These are phyloP conservation scores for Astur gentilis DNA, from an alignment of 2,113 vertebrate genomes.

Conservation along the genomic window DNA sequence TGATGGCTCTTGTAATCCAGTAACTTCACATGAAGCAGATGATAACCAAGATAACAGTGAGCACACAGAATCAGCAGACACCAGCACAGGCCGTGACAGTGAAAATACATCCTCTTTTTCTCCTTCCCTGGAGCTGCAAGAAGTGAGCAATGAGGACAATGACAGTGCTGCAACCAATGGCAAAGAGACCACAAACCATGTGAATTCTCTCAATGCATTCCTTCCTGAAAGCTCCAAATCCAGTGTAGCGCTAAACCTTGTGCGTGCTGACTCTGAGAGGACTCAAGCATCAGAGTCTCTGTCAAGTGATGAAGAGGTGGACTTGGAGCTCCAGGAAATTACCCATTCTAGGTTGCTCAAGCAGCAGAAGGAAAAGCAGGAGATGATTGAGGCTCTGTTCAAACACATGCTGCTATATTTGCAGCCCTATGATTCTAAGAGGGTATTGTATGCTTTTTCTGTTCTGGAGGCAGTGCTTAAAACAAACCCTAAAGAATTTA, in stretches of 20 bases:
- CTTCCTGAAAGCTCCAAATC: conserved; percentile 36
- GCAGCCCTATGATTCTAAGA: conserved; percentile 83
- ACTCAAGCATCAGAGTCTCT: conserved; percentile 92
- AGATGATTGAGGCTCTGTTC: conserved; percentile 84
- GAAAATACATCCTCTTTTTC: conserved; percentile 88
- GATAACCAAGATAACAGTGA: conserved; percentile 77
- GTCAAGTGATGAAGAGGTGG: conserved; percentile 90
- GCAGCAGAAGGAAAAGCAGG: conserved; percentile 83
- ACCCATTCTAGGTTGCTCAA: conserved; percentile 76
- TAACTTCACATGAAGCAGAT: neutral
- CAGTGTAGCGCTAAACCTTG: conserved; percentile 2
- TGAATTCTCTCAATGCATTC: neutral
- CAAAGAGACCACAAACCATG: neutral
- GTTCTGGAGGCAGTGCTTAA: conserved; percentile 89
- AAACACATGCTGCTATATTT: conserved; percentile 88
- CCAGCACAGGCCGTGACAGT: conserved; percentile 80
- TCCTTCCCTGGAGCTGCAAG: conserved; percentile 71
- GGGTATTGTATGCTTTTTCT: conserved; percentile 86
- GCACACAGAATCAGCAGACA: conserved; percentile 91
- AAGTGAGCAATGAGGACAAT: conserved; percentile 63
- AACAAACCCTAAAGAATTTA: conserved; percentile 86
- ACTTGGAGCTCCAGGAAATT: conserved; percentile 87
- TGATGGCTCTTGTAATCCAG: neutral
- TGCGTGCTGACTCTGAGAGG: conserved; percentile 83
- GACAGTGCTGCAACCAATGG: neutral